Evolutionary conservation across 2,797 vertebrate genomes (phyloP).

Genomic region (Spinus olivaceus): DNA sequence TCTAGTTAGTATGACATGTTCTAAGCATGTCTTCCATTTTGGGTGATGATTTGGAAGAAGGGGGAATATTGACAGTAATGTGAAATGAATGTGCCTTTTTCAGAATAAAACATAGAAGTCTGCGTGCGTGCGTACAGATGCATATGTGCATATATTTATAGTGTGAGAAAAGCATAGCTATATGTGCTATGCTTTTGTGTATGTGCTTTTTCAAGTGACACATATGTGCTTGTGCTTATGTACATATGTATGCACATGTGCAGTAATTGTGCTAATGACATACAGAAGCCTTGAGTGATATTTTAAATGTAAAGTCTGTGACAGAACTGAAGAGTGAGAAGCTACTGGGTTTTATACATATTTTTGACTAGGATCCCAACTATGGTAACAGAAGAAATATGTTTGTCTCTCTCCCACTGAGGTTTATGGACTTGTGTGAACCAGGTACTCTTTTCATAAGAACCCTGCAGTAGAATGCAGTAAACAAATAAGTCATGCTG

Average conservation of each 20-base stretch:
- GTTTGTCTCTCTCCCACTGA: neutral
- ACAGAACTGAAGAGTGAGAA: neutral
- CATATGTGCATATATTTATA: neutral
- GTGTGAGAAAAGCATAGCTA: neutral
- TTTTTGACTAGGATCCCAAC: neutral
- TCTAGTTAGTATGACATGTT: neutral
- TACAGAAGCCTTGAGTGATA: neutral
- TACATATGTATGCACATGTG: neutral
- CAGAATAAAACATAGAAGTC: neutral
- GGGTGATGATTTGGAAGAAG: neutral
- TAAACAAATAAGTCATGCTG: neutral
- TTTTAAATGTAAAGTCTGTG: neutral
- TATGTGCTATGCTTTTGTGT: neutral
- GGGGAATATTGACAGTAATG: neutral
- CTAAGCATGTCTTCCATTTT: neutral
- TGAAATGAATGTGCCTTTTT: neutral
- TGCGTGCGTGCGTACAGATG: neutral
- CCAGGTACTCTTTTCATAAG: neutral
- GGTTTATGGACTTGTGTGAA: constrained; percentile 7
- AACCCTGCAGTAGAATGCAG: neutral
- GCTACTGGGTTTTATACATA: neutral
- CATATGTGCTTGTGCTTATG: neutral
- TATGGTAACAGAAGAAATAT: neutral
- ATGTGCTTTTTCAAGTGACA: neutral
- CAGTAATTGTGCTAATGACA: neutral